Percentiles rank a stretch among this genome's conserved stretches.
phyloP scores from a whole-genome alignment of 2,113 vertebrate genomes.

The Corythornis cristatus region DNA sequence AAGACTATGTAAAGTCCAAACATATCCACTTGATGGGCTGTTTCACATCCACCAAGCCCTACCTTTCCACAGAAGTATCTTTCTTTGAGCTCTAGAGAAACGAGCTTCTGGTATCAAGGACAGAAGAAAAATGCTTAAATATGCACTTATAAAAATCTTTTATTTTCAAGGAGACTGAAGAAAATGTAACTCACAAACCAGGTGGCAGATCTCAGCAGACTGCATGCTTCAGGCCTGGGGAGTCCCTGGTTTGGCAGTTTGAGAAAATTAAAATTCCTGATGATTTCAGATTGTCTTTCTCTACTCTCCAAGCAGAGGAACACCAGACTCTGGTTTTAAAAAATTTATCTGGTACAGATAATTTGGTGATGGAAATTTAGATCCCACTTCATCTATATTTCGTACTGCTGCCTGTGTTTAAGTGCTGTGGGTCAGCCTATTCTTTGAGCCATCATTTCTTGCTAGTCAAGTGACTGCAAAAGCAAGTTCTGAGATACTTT shows the following conservation, averaged over 20 bases:
- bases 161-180: background rate
- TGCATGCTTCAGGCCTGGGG: background rate
- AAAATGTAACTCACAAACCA: background rate
- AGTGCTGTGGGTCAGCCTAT: background rate
- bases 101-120: background rate
- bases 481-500: background rate
- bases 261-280: background rate
- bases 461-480: background rate
- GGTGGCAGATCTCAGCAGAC: background rate
- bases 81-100: background rate
- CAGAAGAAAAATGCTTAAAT: background rate
- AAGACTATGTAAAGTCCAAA: background rate
- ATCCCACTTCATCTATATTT: background rate
- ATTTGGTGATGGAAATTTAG: background rate
- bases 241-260: background rate
- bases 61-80: background rate
- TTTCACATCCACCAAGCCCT: background rate
- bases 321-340: background rate
- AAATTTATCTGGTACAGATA: background rate
- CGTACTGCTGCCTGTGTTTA: background rate
- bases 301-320: background rate
- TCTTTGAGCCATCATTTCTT: background rate
- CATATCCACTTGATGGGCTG: no score
- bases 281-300: background rate
- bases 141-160: background rate